Evolutionary conservation across 92 coral and sea anemone genomes (phyloP).

Genomic region (Zoanthus gigantus): DNA sequence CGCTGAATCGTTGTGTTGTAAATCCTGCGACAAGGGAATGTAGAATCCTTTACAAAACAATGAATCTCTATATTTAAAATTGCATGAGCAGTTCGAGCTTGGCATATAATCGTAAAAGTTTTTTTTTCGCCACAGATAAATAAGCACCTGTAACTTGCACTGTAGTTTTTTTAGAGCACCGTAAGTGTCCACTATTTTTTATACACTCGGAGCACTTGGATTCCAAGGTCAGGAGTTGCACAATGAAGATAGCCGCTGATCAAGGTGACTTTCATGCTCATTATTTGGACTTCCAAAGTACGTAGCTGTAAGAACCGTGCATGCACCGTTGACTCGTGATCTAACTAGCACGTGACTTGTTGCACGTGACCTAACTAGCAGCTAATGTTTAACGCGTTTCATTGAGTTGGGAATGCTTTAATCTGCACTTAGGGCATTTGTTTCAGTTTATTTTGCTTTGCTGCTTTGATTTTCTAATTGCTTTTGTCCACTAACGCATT

Average conservation of each 20-base stretch:
- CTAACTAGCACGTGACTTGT: background rate
- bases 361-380: background rate
- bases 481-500: slow-evolving; percentile 3
- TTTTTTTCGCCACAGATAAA: background rate
- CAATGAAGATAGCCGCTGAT: slow-evolving; percentile 33
- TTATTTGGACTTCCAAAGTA: slow-evolving; percentile 26
- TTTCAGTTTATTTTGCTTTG: background rate
- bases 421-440: background rate
- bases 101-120: background rate
- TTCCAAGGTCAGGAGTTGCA: background rate
- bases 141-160: slow-evolving; percentile 1
- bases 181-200: background rate
- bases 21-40: too few species aligned
- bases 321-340: slow-evolving; percentile 1
- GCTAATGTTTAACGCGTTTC: background rate
- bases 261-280: slow-evolving; percentile 25
- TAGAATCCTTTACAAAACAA: too few species aligned
- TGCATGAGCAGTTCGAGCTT: background rate
- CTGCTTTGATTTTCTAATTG: slow-evolving; percentile 1
- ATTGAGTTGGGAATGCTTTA: background rate
- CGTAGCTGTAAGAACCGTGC: slow-evolving; percentile 15
- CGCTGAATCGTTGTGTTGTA: too few species aligned
- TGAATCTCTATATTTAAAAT: background rate
- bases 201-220: slow-evolving; percentile 5
- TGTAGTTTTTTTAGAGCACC: background rate